phyloP scores from a whole-genome alignment of 2,113 vertebrate species.

The Centropristis striata region DNA sequence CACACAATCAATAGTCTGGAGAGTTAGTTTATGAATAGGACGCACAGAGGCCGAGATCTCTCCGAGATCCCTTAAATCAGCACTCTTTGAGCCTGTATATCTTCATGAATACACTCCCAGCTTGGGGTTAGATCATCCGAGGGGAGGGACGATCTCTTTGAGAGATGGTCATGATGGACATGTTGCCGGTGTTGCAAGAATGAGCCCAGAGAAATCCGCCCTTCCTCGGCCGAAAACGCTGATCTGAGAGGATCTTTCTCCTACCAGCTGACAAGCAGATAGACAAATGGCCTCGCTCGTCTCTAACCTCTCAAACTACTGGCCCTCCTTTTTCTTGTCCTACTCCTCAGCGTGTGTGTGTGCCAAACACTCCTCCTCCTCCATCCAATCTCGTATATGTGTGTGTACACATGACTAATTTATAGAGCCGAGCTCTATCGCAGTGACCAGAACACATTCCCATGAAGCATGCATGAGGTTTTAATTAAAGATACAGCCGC shows the following conservation, averaged over 20 bases:
- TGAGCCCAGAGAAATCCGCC: slow-evolving; percentile 55
- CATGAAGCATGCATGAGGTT: slow-evolving; percentile 39
- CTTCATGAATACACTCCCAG: slow-evolving; percentile 39
- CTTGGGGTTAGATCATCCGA: slow-evolving; percentile 35
- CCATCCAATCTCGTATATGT: slow-evolving; percentile 6
- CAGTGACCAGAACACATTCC: slow-evolving; percentile 57
- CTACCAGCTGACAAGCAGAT: slow-evolving; percentile 69
- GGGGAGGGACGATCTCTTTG: slow-evolving; percentile 43
- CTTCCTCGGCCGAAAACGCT: slow-evolving; percentile 73
- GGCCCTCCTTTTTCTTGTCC: slow-evolving; percentile 45
- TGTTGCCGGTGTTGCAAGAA: slow-evolving; percentile 74
- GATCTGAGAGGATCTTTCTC: slow-evolving; percentile 74
- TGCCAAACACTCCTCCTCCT: slow-evolving; percentile 38
- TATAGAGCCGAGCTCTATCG: slow-evolving; percentile 43
- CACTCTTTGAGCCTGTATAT: slow-evolving; percentile 49
- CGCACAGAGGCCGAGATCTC: slow-evolving; percentile 23
- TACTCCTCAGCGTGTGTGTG: slow-evolving; percentile 14
- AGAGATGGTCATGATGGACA: slow-evolving; percentile 70
- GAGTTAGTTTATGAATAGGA: slow-evolving; percentile 58
- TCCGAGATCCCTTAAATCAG: slow-evolving; percentile 59
- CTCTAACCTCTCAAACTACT: slow-evolving; percentile 71
- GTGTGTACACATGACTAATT: slow-evolving; percentile 61
- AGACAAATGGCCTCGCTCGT: slow-evolving; percentile 71
- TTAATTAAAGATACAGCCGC: slow-evolving; percentile 68
- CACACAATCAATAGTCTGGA: slow-evolving; percentile 60